Evolutionary conservation across 2,113 vertebrate species (phyloP), one percentile per base, ranked within the genome.

Genomic region (Cyanoliseus patagonus): DNA sequence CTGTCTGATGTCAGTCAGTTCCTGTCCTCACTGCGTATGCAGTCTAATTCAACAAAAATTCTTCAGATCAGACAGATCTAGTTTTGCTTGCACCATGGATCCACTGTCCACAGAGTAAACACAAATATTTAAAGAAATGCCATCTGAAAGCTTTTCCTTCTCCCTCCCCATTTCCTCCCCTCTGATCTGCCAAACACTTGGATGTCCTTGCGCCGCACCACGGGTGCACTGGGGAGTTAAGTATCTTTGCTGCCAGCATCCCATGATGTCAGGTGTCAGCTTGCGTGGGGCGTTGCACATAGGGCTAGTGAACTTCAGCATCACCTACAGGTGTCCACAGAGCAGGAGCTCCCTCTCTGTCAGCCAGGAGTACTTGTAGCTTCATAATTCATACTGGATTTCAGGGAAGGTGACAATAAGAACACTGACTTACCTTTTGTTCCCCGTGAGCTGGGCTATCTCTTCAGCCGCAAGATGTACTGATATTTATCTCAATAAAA

Each of bases 151-250:
- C 16, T 3, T 67, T 64, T 33, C 27, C 24, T 27, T 33, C 28
- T 66, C 30, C 11, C 9, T 76, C n/a, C 4, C 12, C 27, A 42
- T 0, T 46, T 23, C 47, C 66, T 69, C 31, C 42, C 23, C 3
- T 0, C 17, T 6, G 4, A 59, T 15, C 0, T 55, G 14, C 23
- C 31, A 33, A 55, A 35, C 1, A 0, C 3, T 31, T 20, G 1
- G 3, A 4, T 30, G 35, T 51, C 67, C 35, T 88, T 14, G 2
- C 16, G 31, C 16, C 12, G 6, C 1, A 4, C 13, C 13, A 0
- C 2, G 11, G n/a, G 28, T 13, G 3, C 13, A 18, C 4, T 0
- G 0, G 20, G 25, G 13, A 79, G 18, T 6, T 46, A 3, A 1
- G 15, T 37, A 37, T 41, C 46, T 46, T 35, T 2, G 1, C 9